Evolutionary conservation across 2,888 invertebrate genomes (phyloP).

Genomic region (Lumbricus terrestris): DNA sequence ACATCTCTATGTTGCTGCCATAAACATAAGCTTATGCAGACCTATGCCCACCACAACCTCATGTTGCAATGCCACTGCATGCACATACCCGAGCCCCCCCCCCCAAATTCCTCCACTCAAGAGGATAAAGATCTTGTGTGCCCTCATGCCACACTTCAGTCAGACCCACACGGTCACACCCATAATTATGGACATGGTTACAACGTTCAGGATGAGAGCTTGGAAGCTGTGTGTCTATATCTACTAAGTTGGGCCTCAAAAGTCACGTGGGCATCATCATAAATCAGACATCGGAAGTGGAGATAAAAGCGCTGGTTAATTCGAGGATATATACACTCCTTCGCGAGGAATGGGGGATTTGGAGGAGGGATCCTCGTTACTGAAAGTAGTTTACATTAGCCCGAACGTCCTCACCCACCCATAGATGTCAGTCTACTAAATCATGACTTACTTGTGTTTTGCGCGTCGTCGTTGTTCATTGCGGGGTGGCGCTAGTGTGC

Average conservation of each 20-base stretch:
- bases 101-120: too few species aligned
- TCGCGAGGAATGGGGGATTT: neutral
- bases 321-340: too few species aligned
- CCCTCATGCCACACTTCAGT: neutral
- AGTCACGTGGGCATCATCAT: neutral
- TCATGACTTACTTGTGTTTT: neutral
- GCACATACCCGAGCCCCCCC: too few species aligned
- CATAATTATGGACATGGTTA: neutral
- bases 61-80: too few species aligned
- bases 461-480: conserved; percentile 5
- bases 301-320: neutral
- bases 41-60: neutral
- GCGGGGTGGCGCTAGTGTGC: neutral
- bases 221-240: too few species aligned
- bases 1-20: neutral
- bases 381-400: too few species aligned
- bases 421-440: neutral
- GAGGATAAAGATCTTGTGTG: too few species aligned
- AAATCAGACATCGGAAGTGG: neutral
- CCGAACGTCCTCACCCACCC: neutral
- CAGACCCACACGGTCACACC: neutral
- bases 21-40: too few species aligned
- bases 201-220: too few species aligned
- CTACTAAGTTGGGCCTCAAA: neutral
- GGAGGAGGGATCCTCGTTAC: neutral